These are phyloP conservation scores for Vidua chalybeata DNA, from an alignment of 2,113 vertebrate species.

Conservation along the genomic window DNA sequence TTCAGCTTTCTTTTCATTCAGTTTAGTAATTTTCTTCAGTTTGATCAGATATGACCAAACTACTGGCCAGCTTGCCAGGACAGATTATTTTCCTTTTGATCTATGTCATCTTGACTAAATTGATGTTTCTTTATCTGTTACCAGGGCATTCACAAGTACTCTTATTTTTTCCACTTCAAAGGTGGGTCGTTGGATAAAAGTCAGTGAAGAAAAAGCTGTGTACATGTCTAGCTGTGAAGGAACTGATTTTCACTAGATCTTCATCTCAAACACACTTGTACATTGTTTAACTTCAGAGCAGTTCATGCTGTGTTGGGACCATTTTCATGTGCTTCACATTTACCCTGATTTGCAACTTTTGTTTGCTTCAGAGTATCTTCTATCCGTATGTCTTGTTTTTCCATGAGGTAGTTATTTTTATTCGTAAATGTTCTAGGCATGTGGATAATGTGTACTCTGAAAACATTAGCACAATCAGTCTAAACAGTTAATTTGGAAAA, in stretches of 20 bases:
- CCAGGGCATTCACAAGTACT: background rate
- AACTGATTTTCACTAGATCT: background rate
- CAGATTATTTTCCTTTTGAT: background rate
- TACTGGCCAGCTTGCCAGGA: background rate
- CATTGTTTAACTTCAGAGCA: background rate
- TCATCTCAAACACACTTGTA: background rate
- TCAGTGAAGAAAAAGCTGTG: background rate
- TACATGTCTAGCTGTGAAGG: background rate
- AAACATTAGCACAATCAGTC: background rate
- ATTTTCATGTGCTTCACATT: background rate
- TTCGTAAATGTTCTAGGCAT: background rate
- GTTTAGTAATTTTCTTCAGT: background rate
- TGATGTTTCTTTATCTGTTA: background rate
- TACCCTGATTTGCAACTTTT: background rate
- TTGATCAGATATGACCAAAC: background rate
- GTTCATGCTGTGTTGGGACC: background rate
- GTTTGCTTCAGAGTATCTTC: background rate
- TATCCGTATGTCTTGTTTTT: background rate
- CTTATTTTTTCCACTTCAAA: background rate
- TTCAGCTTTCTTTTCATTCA: background rate
- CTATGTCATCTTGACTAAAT: background rate
- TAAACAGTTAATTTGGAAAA: background rate
- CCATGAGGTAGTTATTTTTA: background rate
- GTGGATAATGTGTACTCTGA: background rate
- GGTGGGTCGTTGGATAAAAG: background rate